phyloP scores from a whole-genome alignment of 2,797 vertebrate genomes.

The Acanthurus tractus region DNA sequence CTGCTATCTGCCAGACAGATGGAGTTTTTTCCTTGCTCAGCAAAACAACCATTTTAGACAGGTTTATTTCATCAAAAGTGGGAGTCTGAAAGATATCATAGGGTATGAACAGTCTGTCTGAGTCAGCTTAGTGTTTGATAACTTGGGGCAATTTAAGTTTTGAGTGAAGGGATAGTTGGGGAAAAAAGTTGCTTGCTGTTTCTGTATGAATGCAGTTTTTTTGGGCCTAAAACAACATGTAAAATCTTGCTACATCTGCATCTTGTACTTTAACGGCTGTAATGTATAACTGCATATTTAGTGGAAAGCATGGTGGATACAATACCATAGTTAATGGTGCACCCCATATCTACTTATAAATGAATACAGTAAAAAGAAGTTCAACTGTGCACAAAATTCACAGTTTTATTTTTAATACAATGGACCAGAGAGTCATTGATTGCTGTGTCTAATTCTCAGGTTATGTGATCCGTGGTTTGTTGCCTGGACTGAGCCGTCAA shows the following conservation, averaged over 20 bases:
- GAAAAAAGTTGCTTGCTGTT: not conserved
- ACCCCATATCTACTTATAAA: not conserved
- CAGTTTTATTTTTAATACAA: not conserved
- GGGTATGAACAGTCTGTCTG: slow-evolving; percentile 52
- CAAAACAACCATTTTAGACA: slow-evolving; percentile 57
- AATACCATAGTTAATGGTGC: not conserved
- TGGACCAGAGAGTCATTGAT: not conserved
- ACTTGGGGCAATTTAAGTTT: slow-evolving; percentile 43
- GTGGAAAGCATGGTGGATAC: not conserved
- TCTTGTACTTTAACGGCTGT: not conserved
- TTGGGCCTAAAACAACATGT: not conserved
- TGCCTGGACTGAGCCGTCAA: too few species aligned
- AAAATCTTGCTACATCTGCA: not conserved
- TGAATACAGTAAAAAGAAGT: not conserved
- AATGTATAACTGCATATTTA: not conserved
- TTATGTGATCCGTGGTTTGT: too few species aligned
- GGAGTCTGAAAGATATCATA: slow-evolving; percentile 51
- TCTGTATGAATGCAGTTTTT: slow-evolving; percentile 5
- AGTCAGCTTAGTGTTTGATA: slow-evolving; percentile 62
- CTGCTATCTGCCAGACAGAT: slow-evolving; percentile 24
- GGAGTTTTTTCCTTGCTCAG: slow-evolving; percentile 58
- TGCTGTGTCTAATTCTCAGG: too few species aligned
- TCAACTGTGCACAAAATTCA: not conserved
- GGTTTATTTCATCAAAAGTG: slow-evolving; percentile 64
- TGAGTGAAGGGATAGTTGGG: slow-evolving; percentile 1